phyloP scores from a whole-genome alignment of 2,113 vertebrate genomes.

The Glareola pratincola region DNA sequence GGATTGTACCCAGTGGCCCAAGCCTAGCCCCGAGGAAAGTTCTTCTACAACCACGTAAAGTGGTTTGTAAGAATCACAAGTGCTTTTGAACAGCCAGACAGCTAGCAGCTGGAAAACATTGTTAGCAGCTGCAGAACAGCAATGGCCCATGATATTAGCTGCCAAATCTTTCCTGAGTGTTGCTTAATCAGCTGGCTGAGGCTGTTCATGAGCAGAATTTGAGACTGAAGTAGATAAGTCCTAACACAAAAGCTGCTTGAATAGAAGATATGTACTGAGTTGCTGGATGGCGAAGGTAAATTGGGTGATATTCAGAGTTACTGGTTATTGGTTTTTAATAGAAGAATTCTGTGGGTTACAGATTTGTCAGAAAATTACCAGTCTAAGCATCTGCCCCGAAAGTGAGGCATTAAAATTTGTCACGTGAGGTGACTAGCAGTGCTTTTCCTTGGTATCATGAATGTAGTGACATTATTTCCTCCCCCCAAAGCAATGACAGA shows the following conservation, averaged over 20 bases:
- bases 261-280: background rate
- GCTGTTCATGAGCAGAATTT: background rate
- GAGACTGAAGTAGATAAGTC: background rate
- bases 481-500: background rate
- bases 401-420: background rate
- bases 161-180: constrained; percentile 32
- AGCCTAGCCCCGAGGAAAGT: background rate
- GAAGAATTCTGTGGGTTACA: background rate
- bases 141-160: background rate
- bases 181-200: constrained; percentile 25
- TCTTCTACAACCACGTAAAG: background rate
- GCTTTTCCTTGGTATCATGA: background rate
- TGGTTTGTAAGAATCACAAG: background rate
- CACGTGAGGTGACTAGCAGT: background rate
- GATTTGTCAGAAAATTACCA: background rate
- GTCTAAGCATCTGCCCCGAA: background rate
- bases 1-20: background rate
- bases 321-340: background rate
- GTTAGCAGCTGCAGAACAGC: constrained; percentile 29
- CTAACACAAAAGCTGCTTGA: background rate
- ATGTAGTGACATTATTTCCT: background rate
- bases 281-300: background rate
- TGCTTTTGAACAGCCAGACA: background rate
- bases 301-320: background rate
- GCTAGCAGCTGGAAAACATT: constrained; percentile 36